phyloP scores from a whole-genome alignment of 2,888 invertebrate genomes.

The Caenorhabditis sp. region DNA sequence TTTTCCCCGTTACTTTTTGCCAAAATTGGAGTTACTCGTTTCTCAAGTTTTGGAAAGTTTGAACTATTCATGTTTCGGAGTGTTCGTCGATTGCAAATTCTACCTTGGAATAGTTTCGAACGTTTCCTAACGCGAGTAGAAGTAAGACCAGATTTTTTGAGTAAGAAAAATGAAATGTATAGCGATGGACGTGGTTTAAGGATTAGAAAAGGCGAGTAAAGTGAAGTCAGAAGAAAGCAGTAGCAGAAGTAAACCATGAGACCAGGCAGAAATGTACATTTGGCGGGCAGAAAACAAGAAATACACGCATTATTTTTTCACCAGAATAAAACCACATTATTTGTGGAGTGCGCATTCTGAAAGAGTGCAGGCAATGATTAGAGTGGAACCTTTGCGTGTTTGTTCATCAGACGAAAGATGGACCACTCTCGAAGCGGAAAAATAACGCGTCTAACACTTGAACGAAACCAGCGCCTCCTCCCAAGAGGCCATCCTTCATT shows the following conservation, averaged over 20 bases:
- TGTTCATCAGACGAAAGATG: slow-evolving; percentile 11
- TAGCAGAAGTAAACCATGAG: neutral
- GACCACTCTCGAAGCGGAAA: neutral
- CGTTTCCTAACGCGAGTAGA: neutral
- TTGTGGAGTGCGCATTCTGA: neutral
- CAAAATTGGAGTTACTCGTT: too few relatives aligned
- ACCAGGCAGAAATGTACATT: neutral
- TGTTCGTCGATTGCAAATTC: too few relatives aligned
- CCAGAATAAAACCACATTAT: slow-evolving; percentile 4
- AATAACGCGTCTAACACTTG: slow-evolving; percentile 30
- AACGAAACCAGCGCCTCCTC: slow-evolving; percentile 23
- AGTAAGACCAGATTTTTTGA: slow-evolving; percentile 23
- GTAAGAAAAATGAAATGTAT: slow-evolving; percentile 42
- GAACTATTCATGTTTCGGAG: too few relatives aligned
- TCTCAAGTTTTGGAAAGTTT: too few relatives aligned
- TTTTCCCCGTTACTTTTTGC: too few relatives aligned
- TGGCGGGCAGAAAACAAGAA: neutral
- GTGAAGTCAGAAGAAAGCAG: slow-evolving; percentile 2
- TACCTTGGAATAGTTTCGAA: neutral
- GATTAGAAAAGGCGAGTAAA: slow-evolving; percentile 19
- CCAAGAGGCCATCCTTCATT: slow-evolving; percentile 54
- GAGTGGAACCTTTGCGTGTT: neutral
- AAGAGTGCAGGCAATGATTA: slow-evolving; percentile 21
- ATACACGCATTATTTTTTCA: neutral
- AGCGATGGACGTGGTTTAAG: slow-evolving; percentile 20